Evolutionary conservation across 2,113 vertebrate genomes (phyloP), one percentile per base, ranked within the genome.

Genomic region (Agapornis roseicollis): DNA sequence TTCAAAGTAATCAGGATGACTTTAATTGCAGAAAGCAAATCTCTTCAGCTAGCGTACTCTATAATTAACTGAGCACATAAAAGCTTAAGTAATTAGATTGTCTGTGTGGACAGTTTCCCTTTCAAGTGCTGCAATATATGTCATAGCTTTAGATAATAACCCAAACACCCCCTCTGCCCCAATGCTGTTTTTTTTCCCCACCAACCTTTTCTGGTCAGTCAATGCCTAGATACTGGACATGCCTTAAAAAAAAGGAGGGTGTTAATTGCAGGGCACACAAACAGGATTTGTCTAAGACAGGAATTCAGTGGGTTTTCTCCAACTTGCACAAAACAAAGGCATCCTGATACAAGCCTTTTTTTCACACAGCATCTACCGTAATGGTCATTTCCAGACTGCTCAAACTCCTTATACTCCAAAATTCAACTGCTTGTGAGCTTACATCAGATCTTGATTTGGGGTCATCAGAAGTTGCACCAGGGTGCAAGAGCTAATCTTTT

Each of bases 11-110:
- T 83, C 10, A 33, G 50, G 42, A 71, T 83, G 8, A 70, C 58
- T 90, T 82, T 89, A 85, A 85, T 65, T 95, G 90, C 74, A 90
- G 92, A 88, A 88, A 73, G 37, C 24, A 94, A 33, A 47, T 73
- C 37, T 88, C 24, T 82, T 58, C 65, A 58, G n/a, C 37, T 83
- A 3, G 65, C 27, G 6, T 63, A 73, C 44, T 31, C 33, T 82
- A 0, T 49, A 84, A 86, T 90, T 89, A 88, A 66, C 47, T 35
- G 73, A 74, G n/a, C 63, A 27, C n/a, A 72, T 44, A 79, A 63
- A 90, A 83, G 13, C 53, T 56, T n/a, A 82, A 91, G 61, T 88
- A 77, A 56, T 49, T 60, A 64, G 53, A 47, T 28, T 63, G 37
- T 17, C 25, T 17, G 31, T 28, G 60, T 39, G 64, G 69, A 66